Evolutionary conservation across 2,113 vertebrate genomes (phyloP).

Genomic region (Upupa epops): DNA sequence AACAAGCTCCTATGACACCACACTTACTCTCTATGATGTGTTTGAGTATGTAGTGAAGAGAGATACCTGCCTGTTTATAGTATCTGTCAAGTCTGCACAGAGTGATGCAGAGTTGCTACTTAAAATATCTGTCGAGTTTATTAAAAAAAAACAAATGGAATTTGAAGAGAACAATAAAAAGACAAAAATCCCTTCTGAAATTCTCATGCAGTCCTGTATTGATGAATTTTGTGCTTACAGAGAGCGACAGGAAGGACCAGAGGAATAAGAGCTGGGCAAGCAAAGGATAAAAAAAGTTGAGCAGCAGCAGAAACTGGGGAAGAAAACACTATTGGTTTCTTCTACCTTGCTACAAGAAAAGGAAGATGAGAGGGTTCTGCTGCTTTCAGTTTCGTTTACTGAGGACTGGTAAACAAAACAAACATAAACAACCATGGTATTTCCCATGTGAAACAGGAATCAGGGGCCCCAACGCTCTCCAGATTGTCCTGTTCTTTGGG

Average conservation of each 20-base stretch:
- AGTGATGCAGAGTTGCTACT: not conserved
- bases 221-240: rapidly evolving
- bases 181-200: not conserved
- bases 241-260: not conserved
- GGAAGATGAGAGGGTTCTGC: slow-evolving; percentile 21
- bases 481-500: no score
- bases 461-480: not conserved
- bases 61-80: not conserved
- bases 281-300: not conserved
- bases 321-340: not conserved
- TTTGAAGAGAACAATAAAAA: not conserved
- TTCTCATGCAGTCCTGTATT: not conserved
- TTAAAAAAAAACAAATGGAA: not conserved
- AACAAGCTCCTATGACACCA: not conserved
- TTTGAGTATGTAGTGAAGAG: not conserved
- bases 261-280: not conserved
- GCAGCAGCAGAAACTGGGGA: not conserved
- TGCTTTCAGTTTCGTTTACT: not conserved
- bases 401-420: slow-evolving; percentile 22
- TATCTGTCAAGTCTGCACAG: not conserved
- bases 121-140: not conserved
- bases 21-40: not conserved
- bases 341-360: not conserved
- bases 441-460: not conserved
- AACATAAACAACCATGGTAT: not conserved